Evolutionary conservation across 2,888 invertebrate genomes (phyloP).

Genomic region (Ochropleura plecta): DNA sequence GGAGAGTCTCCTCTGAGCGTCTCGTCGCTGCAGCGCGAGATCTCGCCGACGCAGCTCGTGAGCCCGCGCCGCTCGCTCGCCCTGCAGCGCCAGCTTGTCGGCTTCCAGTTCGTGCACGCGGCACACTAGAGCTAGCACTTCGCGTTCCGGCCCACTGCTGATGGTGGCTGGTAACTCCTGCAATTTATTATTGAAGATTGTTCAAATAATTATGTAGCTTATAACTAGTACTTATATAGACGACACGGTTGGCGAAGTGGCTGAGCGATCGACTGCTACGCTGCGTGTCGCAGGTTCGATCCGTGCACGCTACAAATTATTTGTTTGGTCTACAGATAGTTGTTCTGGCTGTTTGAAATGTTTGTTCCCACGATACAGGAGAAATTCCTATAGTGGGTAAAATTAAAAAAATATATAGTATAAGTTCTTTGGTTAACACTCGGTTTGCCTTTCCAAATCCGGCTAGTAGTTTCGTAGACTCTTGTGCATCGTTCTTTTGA

Average conservation of each 20-base stretch:
- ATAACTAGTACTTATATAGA: neutral
- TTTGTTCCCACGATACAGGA: no score
- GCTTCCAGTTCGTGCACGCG: slow-evolving; percentile 98
- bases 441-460: neutral
- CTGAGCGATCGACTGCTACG: no score
- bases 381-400: no score
- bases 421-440: no score
- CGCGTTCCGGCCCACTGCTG: slow-evolving; percentile 97
- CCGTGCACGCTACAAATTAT: no score
- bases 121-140: slow-evolving; percentile 96
- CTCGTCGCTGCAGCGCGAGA: slow-evolving; percentile 95
- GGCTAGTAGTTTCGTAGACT: neutral
- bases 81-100: slow-evolving; percentile 97
- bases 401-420: no score
- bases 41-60: slow-evolving; percentile 96
- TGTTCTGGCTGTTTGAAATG: no score
- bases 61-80: slow-evolving; percentile 95
- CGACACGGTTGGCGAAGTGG: no score
- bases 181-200: neutral
- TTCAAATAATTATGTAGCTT: neutral
- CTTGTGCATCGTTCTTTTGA: neutral
- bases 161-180: slow-evolving; percentile 96
- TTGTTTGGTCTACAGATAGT: no score
- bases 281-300: no score
- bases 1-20: slow-evolving; percentile 95